phyloP scores from a whole-genome alignment of 2,888 invertebrate genomes.

The Tetropium fuscum region DNA sequence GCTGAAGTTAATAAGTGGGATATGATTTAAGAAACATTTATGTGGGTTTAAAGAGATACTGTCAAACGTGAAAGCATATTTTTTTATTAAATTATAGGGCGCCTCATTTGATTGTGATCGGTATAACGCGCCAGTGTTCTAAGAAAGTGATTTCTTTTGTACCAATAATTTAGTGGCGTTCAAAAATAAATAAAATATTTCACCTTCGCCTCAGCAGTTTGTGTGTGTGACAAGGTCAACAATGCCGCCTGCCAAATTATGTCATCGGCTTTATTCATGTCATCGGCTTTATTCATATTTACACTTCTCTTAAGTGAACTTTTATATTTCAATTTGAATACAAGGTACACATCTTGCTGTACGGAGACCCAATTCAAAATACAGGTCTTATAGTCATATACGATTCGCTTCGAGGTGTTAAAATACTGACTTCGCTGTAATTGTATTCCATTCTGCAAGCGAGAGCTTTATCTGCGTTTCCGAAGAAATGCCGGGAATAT shows the following conservation, averaged over 20 bases:
- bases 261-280: constrained; percentile 3
- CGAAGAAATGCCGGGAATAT: too few relatives aligned
- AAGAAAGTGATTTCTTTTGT: background rate
- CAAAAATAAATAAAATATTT: constrained; percentile 14
- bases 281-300: too few relatives aligned
- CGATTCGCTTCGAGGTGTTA: too few relatives aligned
- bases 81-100: background rate
- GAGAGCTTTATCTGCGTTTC: too few relatives aligned
- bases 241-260: constrained; percentile 20
- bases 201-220: constrained; percentile 5
- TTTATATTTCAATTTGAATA: too few relatives aligned
- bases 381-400: too few relatives aligned
- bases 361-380: too few relatives aligned
- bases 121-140: background rate
- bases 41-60: background rate
- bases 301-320: too few relatives aligned
- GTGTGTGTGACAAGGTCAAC: constrained; percentile 19
- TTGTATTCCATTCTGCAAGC: too few relatives aligned
- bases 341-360: too few relatives aligned
- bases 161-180: constrained; percentile 8
- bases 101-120: background rate
- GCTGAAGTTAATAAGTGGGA: constrained; percentile 4
- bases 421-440: too few relatives aligned
- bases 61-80: background rate
- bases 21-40: background rate